Evolutionary conservation across 2,113 vertebrate genomes (phyloP).

Genomic region (Leptosomus discolor): DNA sequence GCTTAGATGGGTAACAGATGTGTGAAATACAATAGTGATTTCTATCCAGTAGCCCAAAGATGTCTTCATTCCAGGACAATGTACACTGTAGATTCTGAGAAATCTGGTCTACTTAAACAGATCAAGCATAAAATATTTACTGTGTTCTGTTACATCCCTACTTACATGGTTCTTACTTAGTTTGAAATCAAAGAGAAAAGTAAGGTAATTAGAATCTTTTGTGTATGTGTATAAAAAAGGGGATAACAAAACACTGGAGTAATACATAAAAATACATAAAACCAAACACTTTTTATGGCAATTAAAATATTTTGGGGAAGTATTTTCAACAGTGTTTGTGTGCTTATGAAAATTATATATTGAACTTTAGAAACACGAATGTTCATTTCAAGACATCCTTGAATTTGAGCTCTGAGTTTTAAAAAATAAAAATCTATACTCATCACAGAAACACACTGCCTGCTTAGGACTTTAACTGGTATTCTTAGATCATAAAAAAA

Average conservation of each 20-base stretch:
- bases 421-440: not conserved
- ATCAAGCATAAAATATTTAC: not conserved
- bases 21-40: not conserved
- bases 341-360: not conserved
- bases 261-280: not conserved
- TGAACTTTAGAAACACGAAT: not conserved
- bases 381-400: not conserved
- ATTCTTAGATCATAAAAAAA: not conserved
- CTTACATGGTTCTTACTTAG: not conserved
- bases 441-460: not conserved
- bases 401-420: not conserved
- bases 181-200: not conserved
- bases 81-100: not conserved
- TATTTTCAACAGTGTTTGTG: not conserved
- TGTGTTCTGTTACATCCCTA: not conserved
- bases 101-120: not conserved
- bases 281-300: not conserved
- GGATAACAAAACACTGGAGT: fast-evolving
- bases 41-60: not conserved
- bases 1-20: not conserved
- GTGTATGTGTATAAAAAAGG: not conserved
- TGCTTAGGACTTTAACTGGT: not conserved
- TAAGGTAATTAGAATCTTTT: not conserved
- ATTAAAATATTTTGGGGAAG: not conserved
- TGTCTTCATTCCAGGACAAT: not conserved